Evolutionary conservation across 2,888 invertebrate species (phyloP).

Genomic region (Strigamia transsilvanica): DNA sequence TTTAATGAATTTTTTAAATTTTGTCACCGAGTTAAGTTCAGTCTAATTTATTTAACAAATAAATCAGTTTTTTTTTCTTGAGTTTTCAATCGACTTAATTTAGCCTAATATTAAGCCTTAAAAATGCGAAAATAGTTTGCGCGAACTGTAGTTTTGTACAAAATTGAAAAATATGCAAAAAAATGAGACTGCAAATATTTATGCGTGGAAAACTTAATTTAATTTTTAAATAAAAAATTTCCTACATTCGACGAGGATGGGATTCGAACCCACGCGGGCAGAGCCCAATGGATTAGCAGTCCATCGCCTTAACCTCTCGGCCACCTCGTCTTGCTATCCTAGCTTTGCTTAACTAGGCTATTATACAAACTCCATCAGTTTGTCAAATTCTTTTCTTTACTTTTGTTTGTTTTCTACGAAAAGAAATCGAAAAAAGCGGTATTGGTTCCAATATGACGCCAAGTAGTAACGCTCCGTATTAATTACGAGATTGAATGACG

Average conservation of each 20-base stretch:
- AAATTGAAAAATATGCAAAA: too few species aligned
- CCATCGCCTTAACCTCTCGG: constrained; percentile 87
- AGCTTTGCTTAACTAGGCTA: too few species aligned
- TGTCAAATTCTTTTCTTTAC: neutral
- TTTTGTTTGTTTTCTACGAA: neutral
- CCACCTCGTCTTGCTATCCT: constrained; percentile 73
- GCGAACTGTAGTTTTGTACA: too few species aligned
- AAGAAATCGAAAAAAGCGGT: neutral
- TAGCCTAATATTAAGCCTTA: too few species aligned
- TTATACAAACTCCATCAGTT: neutral
- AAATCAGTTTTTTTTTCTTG: too few species aligned
- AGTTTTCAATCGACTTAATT: too few species aligned
- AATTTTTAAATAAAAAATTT: constrained; percentile 17
- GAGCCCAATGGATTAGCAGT: constrained; percentile 87
- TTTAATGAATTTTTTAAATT: neutral
- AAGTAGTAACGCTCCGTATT: too few species aligned
- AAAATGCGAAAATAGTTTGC: too few species aligned
- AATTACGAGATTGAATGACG: neutral
- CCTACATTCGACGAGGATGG: constrained; percentile 68
- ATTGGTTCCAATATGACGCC: too few species aligned
- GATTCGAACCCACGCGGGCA: constrained; percentile 86
- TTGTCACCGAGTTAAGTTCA: neutral
- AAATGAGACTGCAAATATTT: too few species aligned
- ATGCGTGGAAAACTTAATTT: too few species aligned
- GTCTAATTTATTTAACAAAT: too few species aligned